phyloP scores from a whole-genome alignment of 2,888 invertebrate species.

The Latrodectus hesperus region DNA sequence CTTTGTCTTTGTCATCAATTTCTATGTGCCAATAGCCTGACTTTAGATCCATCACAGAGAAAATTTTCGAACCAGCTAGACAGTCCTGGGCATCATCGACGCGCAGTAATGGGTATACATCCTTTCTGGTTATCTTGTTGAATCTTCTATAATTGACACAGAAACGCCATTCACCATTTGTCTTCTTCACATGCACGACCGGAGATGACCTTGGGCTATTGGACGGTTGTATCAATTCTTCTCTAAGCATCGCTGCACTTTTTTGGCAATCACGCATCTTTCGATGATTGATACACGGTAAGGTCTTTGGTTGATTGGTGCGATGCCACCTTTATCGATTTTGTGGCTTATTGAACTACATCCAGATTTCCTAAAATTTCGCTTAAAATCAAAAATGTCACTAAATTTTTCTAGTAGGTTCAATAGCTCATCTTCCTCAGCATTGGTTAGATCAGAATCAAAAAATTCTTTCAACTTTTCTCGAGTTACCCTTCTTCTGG shows the following conservation, averaged over 20 bases:
- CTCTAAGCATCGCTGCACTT: background rate
- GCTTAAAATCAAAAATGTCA: background rate
- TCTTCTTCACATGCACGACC: background rate
- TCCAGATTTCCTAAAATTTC: background rate
- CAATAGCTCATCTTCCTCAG: background rate
- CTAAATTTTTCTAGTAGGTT: background rate
- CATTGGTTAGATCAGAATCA: too few species aligned
- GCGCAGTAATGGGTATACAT: background rate
- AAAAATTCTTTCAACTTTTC: too few species aligned
- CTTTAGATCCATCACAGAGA: constrained; percentile 1
- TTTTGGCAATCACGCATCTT: background rate
- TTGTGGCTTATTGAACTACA: background rate
- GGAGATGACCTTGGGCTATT: background rate
- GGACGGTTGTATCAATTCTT: background rate
- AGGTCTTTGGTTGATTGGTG: background rate
- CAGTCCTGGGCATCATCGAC: background rate
- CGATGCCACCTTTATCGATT: background rate
- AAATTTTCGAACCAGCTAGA: background rate
- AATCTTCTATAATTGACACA: constrained; percentile 8
- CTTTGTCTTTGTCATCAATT: constrained; percentile 57
- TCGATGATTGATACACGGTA: background rate
- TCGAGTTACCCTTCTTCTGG: background rate
- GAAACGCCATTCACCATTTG: background rate
- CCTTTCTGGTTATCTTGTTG: constrained; percentile 7
- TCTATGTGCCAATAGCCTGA: constrained; percentile 70